Base-by-base conservation (phyloP, 2,797 vertebrate genomes). In the Carduelis carduelis region DNA sequence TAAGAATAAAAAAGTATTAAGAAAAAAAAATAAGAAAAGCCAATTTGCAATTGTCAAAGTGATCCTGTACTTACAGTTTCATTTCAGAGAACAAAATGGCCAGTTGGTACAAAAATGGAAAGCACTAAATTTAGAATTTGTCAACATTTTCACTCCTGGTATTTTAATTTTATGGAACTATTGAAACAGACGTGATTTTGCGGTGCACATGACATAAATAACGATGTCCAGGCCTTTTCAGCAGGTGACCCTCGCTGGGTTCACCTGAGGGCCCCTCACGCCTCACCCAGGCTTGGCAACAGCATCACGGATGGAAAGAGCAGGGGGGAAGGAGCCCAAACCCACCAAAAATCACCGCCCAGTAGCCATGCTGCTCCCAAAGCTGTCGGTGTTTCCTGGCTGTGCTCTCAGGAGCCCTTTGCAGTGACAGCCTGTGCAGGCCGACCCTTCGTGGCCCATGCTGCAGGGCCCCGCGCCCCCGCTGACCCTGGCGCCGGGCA, bases 281-380 rank as follows among this genome's bases (percentile, higher is more conserved):
- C 27, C 39, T 46, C 49, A 50, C 8, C 17, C 5, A 3, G 71
- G 14, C n/a, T 70, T 12, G 27, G 32, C 26, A 43, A 5, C 22
- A 41, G 63, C 61, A 53, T 4, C 15, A 24, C 1, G 0, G 1
- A n/a, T 17, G 13, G 55, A 14, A 14, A 49, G 63, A n/a, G 23
- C 14, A 0, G 0, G 49, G n/a, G 34, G 13, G 18, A 37, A 56
- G 50, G n/a, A 50, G 4, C 44, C n/a, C 70, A n/a, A 6, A 57
- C 1, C 49, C 57, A 28, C 44, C 1, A 0, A 34, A 61, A 46
- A 11, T 2, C 61, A 11, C 47, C 20, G 9, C 41, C 60, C 12
- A 5, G 8, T 5, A 3, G 11, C 22, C 12, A 0, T 2, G 64
- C 55, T 41, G 55, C 56, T 66, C 56, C 14, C 68, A n/a, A 2